phyloP scores from a whole-genome alignment of 2,888 invertebrate species.

The Lathronympha strigana region DNA sequence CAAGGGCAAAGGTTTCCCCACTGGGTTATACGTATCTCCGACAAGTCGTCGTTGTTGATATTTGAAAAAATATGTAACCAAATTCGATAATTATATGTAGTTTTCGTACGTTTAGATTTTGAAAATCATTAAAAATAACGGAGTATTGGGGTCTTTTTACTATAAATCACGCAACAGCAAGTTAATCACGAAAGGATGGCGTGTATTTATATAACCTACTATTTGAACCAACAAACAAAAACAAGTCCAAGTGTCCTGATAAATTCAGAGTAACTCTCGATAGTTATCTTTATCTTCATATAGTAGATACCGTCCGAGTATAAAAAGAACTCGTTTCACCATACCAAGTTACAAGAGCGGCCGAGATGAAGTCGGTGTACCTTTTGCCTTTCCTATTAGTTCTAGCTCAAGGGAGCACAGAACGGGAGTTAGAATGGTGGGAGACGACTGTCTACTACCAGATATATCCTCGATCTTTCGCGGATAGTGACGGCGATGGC shows the following conservation, averaged over 20 bases:
- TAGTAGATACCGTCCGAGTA: constrained; percentile 4
- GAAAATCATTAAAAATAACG: too few relatives aligned
- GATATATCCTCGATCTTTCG: constrained; percentile 91
- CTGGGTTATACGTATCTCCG: too few relatives aligned
- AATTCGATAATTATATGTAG: too few relatives aligned
- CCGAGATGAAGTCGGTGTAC: constrained; percentile 45
- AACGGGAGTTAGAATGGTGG: constrained; percentile 87
- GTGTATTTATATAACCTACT: too few relatives aligned
- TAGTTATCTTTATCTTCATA: neutral
- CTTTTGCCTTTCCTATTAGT: constrained; percentile 57
- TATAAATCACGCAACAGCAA: too few relatives aligned
- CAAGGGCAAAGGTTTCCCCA: too few relatives aligned
- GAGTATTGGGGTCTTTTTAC: too few relatives aligned
- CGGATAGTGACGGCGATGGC: constrained; percentile 91
- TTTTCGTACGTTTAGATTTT: too few relatives aligned
- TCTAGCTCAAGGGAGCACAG: constrained; percentile 51
- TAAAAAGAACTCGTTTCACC: neutral
- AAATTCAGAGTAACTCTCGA: constrained; percentile 3
- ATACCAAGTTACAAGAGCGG: neutral
- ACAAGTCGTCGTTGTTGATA: too few relatives aligned
- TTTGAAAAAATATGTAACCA: too few relatives aligned
- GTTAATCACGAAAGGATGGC: too few relatives aligned
- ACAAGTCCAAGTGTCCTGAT: neutral
- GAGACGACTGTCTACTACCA: constrained; percentile 91
- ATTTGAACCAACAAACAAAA: too few relatives aligned